Conservation (phyloP, 2,113 vertebrate species). For the Pelmatolapia mariae region DNA sequence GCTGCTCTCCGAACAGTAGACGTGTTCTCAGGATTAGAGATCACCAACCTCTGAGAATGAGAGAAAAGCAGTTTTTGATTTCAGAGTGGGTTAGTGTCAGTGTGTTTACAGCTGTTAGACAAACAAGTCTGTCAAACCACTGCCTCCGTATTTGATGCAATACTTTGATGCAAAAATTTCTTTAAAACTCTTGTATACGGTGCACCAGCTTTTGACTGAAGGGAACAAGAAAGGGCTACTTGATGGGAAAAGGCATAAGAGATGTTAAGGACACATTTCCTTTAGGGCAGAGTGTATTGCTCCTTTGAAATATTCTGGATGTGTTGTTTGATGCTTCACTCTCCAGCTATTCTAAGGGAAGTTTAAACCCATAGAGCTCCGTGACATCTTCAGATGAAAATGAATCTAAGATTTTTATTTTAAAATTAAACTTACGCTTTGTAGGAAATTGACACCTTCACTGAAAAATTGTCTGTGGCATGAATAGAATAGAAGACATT, state of each 20-base stretch:
- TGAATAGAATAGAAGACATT: not conserved
- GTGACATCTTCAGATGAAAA: not conserved
- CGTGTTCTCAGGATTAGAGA: not conserved
- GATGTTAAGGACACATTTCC: not conserved
- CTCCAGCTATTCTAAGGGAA: not conserved
- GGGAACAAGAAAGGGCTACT: not conserved
- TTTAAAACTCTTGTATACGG: not conserved
- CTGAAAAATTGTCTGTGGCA: not conserved
- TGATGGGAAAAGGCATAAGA: not conserved
- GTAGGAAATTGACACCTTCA: not conserved
- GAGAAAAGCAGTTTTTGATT: not conserved
- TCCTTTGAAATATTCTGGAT: not conserved
- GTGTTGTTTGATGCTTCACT: not conserved
- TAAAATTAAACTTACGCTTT: not conserved
- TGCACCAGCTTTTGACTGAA: not conserved
- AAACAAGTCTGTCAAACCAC: not conserved
- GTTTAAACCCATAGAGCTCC: not conserved
- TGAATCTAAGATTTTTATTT: not conserved
- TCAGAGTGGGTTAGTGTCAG: not conserved
- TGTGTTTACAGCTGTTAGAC: not conserved
- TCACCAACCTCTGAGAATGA: not conserved
- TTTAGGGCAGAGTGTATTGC: not conserved
- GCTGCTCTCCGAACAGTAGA: not conserved
- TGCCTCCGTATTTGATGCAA: not conserved
- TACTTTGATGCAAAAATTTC: not conserved